A percentile compares a stretch with the other conserved stretches of the same genome.
Evolutionary conservation across 2,888 invertebrate species (phyloP).

Genomic region (Melikaiella ostensackeni): DNA sequence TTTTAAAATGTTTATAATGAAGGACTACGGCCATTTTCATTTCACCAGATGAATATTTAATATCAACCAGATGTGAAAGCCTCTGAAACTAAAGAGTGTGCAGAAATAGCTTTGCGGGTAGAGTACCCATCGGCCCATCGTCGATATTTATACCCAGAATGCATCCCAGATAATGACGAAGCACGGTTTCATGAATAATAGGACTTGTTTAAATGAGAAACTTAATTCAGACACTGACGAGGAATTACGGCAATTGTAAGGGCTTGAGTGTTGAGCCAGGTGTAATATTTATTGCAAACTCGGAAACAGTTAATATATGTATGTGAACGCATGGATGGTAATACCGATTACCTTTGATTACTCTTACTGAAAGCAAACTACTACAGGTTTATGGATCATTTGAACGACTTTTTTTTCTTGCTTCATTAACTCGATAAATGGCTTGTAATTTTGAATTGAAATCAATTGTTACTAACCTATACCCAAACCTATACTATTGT

Average conservation of each 20-base stretch:
- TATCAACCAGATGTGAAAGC: neutral
- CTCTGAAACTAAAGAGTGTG: neutral
- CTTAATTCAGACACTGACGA: constrained; percentile 18
- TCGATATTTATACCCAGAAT: constrained; percentile 30
- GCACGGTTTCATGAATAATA: constrained; percentile 22
- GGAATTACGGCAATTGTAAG: constrained; percentile 29
- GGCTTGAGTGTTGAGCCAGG: constrained; percentile 2
- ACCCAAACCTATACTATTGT: neutral
- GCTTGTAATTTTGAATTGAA: neutral
- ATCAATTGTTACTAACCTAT: neutral
- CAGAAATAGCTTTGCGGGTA: neutral
- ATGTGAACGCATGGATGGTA: neutral
- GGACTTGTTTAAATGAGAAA: constrained; percentile 18
- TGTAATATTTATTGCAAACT: constrained; percentile 30
- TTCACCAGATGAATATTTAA: neutral
- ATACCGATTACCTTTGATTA: constrained; percentile 14
- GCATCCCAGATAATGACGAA: constrained; percentile 19
- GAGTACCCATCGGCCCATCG: neutral
- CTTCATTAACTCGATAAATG: neutral
- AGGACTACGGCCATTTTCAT: neutral
- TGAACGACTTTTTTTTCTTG: neutral
- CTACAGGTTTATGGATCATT: neutral
- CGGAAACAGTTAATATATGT: constrained; percentile 23
- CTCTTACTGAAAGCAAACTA: constrained; percentile 11
- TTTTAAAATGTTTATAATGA: neutral